phyloP scores from a whole-genome alignment of 2,113 vertebrate species.

The Chinchilla lanigera region DNA sequence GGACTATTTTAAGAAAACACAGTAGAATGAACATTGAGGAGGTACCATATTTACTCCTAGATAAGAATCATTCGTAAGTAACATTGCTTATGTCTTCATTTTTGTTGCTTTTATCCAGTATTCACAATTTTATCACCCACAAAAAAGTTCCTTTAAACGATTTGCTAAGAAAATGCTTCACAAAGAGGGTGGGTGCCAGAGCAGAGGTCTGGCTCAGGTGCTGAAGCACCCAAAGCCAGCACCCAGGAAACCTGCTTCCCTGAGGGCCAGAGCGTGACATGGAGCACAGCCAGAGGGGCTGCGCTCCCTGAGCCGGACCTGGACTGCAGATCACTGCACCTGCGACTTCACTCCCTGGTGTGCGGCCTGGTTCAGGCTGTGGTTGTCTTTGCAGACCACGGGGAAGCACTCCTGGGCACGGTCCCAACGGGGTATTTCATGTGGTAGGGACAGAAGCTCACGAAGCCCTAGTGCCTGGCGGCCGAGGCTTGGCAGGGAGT shows the following conservation, averaged over 20 bases:
- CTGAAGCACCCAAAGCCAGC: too few relatives aligned
- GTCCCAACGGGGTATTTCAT: neutral
- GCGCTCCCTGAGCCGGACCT: neutral
- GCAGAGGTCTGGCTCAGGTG: neutral
- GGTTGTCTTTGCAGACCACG: neutral
- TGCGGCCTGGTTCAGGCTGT: neutral
- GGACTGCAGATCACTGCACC: neutral
- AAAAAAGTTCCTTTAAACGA: neutral
- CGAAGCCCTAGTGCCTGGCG: neutral
- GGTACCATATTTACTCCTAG: fast-evolving
- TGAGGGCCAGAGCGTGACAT: neutral
- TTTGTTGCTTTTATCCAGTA: neutral
- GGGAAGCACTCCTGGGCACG: too few relatives aligned
- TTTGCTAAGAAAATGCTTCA: neutral
- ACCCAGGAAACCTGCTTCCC: neutral
- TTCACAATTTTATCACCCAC: neutral
- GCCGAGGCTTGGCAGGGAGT: too few relatives aligned
- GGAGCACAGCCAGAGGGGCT: neutral
- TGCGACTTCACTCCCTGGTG: fast-evolving
- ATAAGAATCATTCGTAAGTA: too few relatives aligned
- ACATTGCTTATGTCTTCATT: neutral
- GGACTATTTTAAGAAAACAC: neutral
- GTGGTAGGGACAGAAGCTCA: neutral
- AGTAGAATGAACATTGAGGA: neutral
- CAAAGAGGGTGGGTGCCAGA: neutral